Base-by-base conservation (phyloP, 2,113 vertebrate genomes). In the Heterochromis multidens region DNA sequence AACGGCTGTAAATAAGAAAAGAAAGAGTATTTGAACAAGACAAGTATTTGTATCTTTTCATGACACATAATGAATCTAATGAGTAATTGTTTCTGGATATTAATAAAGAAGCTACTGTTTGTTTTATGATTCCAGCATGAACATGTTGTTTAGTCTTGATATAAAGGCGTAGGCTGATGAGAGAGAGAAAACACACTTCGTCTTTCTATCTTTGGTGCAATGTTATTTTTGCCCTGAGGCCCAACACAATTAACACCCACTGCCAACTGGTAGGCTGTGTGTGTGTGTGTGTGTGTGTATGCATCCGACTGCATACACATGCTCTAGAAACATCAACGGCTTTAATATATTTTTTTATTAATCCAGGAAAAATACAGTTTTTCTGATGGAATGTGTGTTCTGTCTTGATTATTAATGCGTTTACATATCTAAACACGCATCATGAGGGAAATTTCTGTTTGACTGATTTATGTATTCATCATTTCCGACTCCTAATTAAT, bases 211-310 rank as follows among this genome's bases (percentile, higher is more conserved):
- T 91, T 89, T 90, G 87, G 87, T 81, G 89, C 86, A 86, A 88
- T 93, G 90, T 93, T 92, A 86, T 92, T 91, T 94, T 91, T 90
- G 80, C 94, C 94, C 94, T 74, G 78, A 90, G 93, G 94, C 94
- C 92, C 94, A 89, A 89, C 86, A 90, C 94, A 95, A 94, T 95
- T 95, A 95, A 92, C 94, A 94, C 91, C 89, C 83, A 88, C 82
- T 89, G 93, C 85, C 89, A 93, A 91, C 84, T 92, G 82, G 62
- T 88, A 82, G 62, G 46, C 4, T 80, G 14, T 81, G 25, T 74
- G 70, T 31, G 63, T 81, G 63, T 77, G 57, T 87, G 76, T 79
- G 79, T 60, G 59, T 83, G 58, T 35, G 25, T 40, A n/a, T n/a
- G n/a, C n/a, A n/a, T n/a, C n/a, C n/a, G n/a, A n/a, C n/a, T n/a